Base-by-base conservation (phyloP, 2,888 invertebrate genomes). In the Lordiphosa andalusiaca region DNA sequence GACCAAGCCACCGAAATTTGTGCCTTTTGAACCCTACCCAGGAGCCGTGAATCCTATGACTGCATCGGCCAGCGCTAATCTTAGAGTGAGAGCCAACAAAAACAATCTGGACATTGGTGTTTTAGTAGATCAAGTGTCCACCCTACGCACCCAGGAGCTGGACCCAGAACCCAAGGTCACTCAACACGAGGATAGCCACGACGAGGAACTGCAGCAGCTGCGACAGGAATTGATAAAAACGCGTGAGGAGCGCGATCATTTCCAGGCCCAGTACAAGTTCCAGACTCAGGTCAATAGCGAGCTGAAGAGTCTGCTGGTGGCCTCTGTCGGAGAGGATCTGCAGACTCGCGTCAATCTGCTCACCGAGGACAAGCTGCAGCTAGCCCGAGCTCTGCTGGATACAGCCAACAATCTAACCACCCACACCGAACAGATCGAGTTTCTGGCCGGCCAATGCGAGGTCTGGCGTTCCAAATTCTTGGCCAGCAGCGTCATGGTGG, bases 391-490 rank as follows among this genome's bases (percentile, higher is more conserved):
- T 46, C 90, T 98, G 44, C 91, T 96, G 6, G 95, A 94, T 86
- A 96, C 96, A 30, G 95, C 96, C 19, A 93, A 96, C 88, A 94
- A 96, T 88, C 91, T 97, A 52, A 94, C 93, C 50, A 95, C 95
- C 6, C 95, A 97, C 89, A 95, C 96, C 86, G 98, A 98, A 88
- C 96, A 97, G 90, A 95, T 96, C 3, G 98, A 98, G 88, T 95
- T 95, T 92, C 90, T 98, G 36, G 95, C 96, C 13, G 96, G 98
- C 0, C 97, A 98, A 86, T 96, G 97, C 87, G 98, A 98, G 90
- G 96, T 98, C 48, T 98, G 98, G 98, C 92, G 97, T 67, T 97
- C 97, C 87, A 98, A 98, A 92, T 98, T 97, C 90, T 91, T 98
- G 74, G 98, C 98, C 21, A 96, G 96, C 91, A 97, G 97, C 88